Percentiles rank a stretch among this genome's conserved stretches.
Conservation (phyloP, 2,113 vertebrate genomes). For the Verasper variegatus region DNA sequence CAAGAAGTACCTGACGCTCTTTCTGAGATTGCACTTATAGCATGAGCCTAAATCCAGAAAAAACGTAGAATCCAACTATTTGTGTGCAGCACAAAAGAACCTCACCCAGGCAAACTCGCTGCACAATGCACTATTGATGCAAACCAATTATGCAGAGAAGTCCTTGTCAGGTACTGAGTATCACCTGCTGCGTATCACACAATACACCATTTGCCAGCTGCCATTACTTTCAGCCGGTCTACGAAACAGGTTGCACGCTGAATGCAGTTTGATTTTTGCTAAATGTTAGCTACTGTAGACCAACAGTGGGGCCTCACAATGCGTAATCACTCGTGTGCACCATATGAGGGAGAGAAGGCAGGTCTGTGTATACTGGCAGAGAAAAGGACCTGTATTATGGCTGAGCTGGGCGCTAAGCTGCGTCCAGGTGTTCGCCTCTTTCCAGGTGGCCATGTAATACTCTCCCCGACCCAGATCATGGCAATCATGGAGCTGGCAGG, state of each 20-base stretch:
- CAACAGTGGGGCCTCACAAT: constrained; percentile 40
- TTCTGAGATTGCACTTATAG: neutral
- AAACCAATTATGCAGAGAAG: constrained; percentile 5
- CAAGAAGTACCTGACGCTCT: constrained; percentile 3
- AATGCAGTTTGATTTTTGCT: constrained; percentile 44
- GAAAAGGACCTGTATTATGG: constrained; percentile 56
- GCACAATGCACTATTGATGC: constrained; percentile 6
- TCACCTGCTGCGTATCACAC: constrained; percentile 16
- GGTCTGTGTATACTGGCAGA: constrained; percentile 51
- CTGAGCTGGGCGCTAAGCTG: constrained; percentile 69
- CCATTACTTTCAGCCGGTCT: constrained; percentile 17
- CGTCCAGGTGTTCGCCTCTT: constrained; percentile 74
- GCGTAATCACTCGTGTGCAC: constrained; percentile 50
- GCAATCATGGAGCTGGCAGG: constrained; percentile 69
- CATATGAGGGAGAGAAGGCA: constrained; percentile 19
- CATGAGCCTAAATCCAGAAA: neutral
- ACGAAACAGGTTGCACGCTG: constrained; percentile 6
- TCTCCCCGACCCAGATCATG: constrained; percentile 74
- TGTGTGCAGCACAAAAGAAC: neutral
- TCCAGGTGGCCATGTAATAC: constrained; percentile 80
- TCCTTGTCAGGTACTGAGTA: neutral
- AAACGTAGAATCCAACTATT: neutral
- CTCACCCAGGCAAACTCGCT: neutral
- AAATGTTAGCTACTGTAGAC: constrained; percentile 43
- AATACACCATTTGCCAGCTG: constrained; percentile 28